Evolutionary conservation across 1,140 invertebrate species (phyloP), one percentile per base, ranked within the genome.

Genomic region (Aethina tumida): DNA sequence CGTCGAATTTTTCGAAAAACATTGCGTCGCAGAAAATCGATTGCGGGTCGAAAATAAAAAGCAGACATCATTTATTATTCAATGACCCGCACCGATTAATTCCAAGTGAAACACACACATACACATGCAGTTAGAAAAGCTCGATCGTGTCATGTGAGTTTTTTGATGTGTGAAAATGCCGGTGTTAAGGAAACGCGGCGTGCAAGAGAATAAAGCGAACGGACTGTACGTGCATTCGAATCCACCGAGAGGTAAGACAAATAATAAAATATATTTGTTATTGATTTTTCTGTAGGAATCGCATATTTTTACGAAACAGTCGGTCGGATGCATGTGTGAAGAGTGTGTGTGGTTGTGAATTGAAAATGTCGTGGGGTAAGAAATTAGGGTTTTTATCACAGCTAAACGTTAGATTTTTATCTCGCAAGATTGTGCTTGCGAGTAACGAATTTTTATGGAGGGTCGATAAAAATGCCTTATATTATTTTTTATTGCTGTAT

Each of bases 221-320:
- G 69, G 69, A 13, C 49, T 73, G 1, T 75, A 69, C 39, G 59
- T 72, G 5, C 71, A 75, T 49, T 69, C 67, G 43, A 73, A 63
- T 41, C 69, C 65, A 12, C 71, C 72, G 4, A 69, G 66, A 65
- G 49, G 72, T 74, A 59, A 66, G 64, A 19, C n/a, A 19, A 41
- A 28, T 39, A 28, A 31, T 34, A 8, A 25, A 16, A 18, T 27
- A 31, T 17, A 16, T 31, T 25, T 41, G 33, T 8, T 37, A 28
- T 20, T 32, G 17, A 35, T 32, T 17, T 8, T 24, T 34, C 20
- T 35, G 14, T 28, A 34, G 16, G 29, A 10, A 12, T 31, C 5
- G 4, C 21, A 17, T 24, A 22, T 13, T 19, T 18, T 17, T 24
- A 32, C 20, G 27, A 17, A 35, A 35, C 26, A 18, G 4, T 38